Base-by-base conservation (phyloP, 1,140 invertebrate species). In the Achroia grisella region DNA sequence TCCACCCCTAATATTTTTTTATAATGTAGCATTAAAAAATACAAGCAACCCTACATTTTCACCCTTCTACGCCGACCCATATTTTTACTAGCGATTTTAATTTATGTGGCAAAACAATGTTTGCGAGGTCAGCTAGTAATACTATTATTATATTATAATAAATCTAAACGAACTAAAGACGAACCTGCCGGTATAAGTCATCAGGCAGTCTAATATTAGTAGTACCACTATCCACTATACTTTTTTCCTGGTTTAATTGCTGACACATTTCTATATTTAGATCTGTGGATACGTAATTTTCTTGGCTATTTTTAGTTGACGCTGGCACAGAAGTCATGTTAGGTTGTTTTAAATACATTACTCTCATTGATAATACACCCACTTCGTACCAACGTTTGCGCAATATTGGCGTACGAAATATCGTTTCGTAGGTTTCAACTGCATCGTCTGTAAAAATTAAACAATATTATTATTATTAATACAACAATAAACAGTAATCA, bases 141-240 rank as follows among this genome's bases (percentile, higher is more conserved):
- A n/a, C n/a, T n/a, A n/a, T n/a, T n/a, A n/a, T n/a, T n/a, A n/a
- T n/a, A n/a, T n/a, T n/a, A n/a, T n/a, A n/a, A n/a, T n/a, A n/a
- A n/a, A n/a, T n/a, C n/a, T 23, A 23, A 3, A 23, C 2, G 6
- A 23, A 6, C 17, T 23, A 23, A 23, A n/a, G n/a, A 23, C 49
- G 17, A 56, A 77, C 79, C 62, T 74, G 52, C 59, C 58, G 62
- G 58, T 71, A 81, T 28, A 79, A 46, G 11, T 40, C 39, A 51
- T 81, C 65, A 6, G 76, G 79, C 28, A 83, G 47, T 43, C 71
- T 69, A 42, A 83, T 81, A 58, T 79, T 74, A 13, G 79, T 83
- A 9, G 79, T 83, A 1, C 79, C 79, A 37, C 75, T 79, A 33
- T 83, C 79, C 8, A 81, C 69, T 35, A 83, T 83, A 52, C 76